Evolutionary conservation across 2,797 vertebrate species (phyloP), one percentile per base, ranked within the genome.

Genomic region (Thamnophis elegans): DNA sequence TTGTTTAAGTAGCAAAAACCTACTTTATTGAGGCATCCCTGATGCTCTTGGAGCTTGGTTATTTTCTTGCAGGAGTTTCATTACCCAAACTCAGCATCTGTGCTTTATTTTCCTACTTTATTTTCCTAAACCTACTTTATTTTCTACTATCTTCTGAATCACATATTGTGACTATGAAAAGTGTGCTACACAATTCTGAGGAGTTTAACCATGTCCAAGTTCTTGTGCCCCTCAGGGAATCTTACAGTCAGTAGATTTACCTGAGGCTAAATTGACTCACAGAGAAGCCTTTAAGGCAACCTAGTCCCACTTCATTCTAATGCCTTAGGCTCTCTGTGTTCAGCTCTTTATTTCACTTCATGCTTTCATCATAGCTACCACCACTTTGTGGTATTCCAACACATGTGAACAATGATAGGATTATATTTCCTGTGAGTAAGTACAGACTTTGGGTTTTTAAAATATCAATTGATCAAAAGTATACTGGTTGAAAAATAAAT

Each of bases 321-420:
- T 26, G 90, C 88, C 91, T 92, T 26, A 87, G 62, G 88, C 88
- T 2, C 0, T 51, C 56, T 91, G 65, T 32, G 7, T 53, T 55
- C 73, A 36, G 20, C 62, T 78, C 93, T 11, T 92, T 90, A 87
- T 92, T 92, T 85, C 28, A 89, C 14, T 89, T 93, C 55, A 91
- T 13, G 55, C 14, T 32, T 6, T 87, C 90, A 86, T 32, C 0
- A 6, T 36, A 47, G n/a, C 91, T 91, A 1, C 28, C 42, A 92
- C 56, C 78, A 25, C 91, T 95, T 89, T 68, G 13, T 58, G 56
- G 56, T 58, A 42, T 26, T 91, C 0, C 42, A 53, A 36, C 85
- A 89, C n/a, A 11, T 94, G n/a, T 82, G 55, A 60, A 25, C n/a
- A 25, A 47, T 55, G 32, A 87, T 18, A 89, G 25, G 13, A 90